Base-by-base conservation (phyloP, 2,888 invertebrate species). In the Stenichneumon culpator region DNA sequence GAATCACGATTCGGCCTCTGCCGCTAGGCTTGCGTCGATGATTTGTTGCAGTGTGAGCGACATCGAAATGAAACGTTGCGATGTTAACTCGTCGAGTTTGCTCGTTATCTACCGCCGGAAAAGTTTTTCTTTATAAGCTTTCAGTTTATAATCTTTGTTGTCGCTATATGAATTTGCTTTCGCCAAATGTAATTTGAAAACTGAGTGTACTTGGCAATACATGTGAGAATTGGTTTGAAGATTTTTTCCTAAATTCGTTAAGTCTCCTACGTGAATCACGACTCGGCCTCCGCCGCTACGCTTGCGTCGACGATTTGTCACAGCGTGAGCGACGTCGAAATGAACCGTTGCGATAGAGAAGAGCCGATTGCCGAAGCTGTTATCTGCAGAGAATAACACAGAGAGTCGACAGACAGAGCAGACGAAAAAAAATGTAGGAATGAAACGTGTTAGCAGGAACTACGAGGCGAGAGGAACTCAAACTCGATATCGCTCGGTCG, bases 231-330 rank as follows among this genome's bases (percentile, higher is more conserved):
- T 39, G 39, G 11, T 39, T 11, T 3, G 39, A 39, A 39, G 39
- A 39, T 9, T 39, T 11, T 11, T 39, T 39, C 39, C 39, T 11
- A 39, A 39, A 39, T 39, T 39, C 39, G 39, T 39, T 39, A 11
- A 3, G 39, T 9, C 82, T 75, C 79, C 79, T 60, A 79, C 85
- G 82, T 82, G 85, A 85, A 82, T 85, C 85, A 82, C 82, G 57
- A 67, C 69, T 60, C 67, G 6, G 32, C 25, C 44, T 50, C 6
- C 50, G 65, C 19, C 22, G 44, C 32, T 19, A 7, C 25, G 22
- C 60, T 32, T 39, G 54, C 63, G 77, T 67, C 67, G 67, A 77
- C 54, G 77, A 82, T 82, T 82, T 70, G 77, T 82, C 82, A 65
- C 65, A 75, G 74, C 67, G 25, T 47, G 32, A 22, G 50, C 57